Percentiles rank a stretch among this genome's conserved stretches.
These are phyloP conservation scores for Astatoreochromis straeleni DNA, from an alignment of 2,113 vertebrate species.

Conservation along the genomic window DNA sequence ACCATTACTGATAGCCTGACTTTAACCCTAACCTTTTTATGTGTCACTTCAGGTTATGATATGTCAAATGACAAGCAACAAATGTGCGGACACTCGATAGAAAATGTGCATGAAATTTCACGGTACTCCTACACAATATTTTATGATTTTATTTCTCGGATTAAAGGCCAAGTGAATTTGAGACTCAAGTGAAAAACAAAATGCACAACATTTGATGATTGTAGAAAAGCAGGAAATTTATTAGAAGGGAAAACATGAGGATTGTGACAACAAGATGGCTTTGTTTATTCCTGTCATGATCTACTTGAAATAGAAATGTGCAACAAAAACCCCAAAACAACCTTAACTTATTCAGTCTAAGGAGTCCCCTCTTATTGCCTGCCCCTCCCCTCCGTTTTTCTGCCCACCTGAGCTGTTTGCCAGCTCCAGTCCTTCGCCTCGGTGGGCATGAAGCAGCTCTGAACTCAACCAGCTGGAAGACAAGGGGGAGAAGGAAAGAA, in stretches of 20 bases:
- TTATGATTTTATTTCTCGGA: fast-evolving
- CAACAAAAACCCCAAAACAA: not conserved
- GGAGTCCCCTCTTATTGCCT: not conserved
- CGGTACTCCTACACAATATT: fast-evolving
- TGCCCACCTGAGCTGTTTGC: not conserved
- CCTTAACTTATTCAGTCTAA: not conserved
- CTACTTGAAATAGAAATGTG: not conserved
- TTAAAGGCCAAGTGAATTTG: not conserved
- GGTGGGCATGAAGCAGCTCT: constrained; percentile 37
- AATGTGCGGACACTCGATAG: not conserved
- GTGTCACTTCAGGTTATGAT: not conserved
- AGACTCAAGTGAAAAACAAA: not conserved
- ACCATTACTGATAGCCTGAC: fast-evolving
- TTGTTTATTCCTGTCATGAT: not conserved
- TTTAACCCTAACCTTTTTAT: not conserved
- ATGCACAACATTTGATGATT: not conserved
- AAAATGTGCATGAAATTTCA: not conserved
- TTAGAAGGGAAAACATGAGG: constrained; percentile 14
- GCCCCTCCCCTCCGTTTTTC: not conserved
- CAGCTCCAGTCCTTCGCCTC: constrained; percentile 13
- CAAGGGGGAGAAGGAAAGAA: constrained; percentile 25
- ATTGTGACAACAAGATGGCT: not conserved
- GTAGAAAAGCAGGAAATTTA: constrained; percentile 65
- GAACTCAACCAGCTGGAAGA: constrained; percentile 71
- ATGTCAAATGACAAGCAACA: not conserved